A percentile compares a stretch with the other conserved stretches of the same genome.
Conservation (phyloP, 2,888 invertebrate genomes). For the Endotricha flammealis region DNA sequence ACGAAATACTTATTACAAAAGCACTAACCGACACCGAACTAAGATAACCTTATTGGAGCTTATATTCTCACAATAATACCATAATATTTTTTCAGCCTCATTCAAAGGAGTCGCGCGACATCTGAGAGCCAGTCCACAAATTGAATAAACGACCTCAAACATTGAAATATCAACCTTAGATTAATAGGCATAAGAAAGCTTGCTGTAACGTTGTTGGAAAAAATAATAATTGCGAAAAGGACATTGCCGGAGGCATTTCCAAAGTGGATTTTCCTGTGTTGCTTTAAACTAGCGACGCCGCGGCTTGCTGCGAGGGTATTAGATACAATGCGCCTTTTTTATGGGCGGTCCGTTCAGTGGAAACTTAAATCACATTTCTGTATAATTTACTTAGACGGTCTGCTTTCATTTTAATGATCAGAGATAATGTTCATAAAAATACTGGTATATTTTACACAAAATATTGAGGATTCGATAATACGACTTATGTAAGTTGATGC, state of each 20-base stretch:
- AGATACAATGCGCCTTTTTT: conserved; percentile 15
- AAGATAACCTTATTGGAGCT: conserved; percentile 4
- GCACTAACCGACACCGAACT: neutral
- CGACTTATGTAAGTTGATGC: neutral
- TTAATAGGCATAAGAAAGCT: conserved; percentile 23
- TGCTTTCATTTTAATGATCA: neutral
- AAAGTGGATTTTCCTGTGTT: conserved; percentile 39
- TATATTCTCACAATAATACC: conserved; percentile 20
- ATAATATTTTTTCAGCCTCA: conserved; percentile 21
- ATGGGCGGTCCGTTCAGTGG: neutral
- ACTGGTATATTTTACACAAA: neutral
- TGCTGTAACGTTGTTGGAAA: conserved; percentile 17
- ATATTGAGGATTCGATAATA: neutral
- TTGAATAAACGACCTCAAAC: conserved; percentile 23
- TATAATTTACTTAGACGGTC: neutral
- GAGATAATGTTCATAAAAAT: neutral
- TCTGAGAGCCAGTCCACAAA: conserved; percentile 24
- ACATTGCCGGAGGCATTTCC: conserved; percentile 35
- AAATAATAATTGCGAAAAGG: conserved; percentile 33
- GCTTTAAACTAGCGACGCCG: conserved; percentile 24
- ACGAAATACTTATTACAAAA: neutral
- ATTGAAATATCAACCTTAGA: conserved; percentile 29
- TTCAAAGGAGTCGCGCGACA: conserved; percentile 19
- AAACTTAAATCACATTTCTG: neutral
- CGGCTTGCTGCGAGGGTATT: conserved; percentile 1